Evolutionary conservation across 2,113 vertebrate genomes (phyloP).

Genomic region (Elephantulus edwardii): DNA sequence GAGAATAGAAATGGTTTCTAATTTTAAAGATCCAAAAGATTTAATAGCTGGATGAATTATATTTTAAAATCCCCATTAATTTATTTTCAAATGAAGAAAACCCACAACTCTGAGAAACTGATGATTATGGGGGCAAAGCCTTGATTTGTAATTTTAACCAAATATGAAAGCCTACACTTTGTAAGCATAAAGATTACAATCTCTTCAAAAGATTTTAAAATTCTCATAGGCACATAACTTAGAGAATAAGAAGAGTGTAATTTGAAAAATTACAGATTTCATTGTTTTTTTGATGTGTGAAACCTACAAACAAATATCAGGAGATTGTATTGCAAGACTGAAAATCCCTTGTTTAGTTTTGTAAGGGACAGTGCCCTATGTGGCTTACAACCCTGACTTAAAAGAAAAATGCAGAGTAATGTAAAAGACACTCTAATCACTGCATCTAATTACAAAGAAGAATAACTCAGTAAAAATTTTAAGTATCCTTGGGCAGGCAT

Average conservation of each 20-base stretch:
- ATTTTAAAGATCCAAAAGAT: constrained; percentile 73
- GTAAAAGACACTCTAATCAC: constrained; percentile 79
- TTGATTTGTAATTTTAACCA: constrained; percentile 79
- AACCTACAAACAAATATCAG: constrained; percentile 80
- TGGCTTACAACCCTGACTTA: constrained; percentile 76
- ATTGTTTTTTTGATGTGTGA: constrained; percentile 83
- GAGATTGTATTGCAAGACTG: constrained; percentile 80
- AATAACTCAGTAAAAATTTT: constrained; percentile 70
- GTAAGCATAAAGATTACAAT: constrained; percentile 78
- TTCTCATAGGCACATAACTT: constrained; percentile 77
- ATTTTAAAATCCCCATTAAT: constrained; percentile 78
- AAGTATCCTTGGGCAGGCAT: constrained; percentile 70
- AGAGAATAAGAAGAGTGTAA: constrained; percentile 79
- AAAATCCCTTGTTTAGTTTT: constrained; percentile 79
- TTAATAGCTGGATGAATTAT: constrained; percentile 75
- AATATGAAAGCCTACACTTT: constrained; percentile 79
- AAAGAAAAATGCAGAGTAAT: constrained; percentile 77
- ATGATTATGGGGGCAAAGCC: constrained; percentile 71
- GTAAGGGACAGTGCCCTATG: constrained; percentile 69
- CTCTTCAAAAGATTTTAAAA: constrained; percentile 78
- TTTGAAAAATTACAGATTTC: constrained; percentile 83
- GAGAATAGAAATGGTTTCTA: constrained; percentile 66
- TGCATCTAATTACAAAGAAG: constrained; percentile 78
- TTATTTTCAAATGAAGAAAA: constrained; percentile 77
- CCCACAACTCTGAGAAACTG: constrained; percentile 72